A percentile compares a stretch with the other conserved stretches of the same genome.
Conservation (phyloP, 2,113 vertebrate genomes). For the Phrynosoma platyrhinos region DNA sequence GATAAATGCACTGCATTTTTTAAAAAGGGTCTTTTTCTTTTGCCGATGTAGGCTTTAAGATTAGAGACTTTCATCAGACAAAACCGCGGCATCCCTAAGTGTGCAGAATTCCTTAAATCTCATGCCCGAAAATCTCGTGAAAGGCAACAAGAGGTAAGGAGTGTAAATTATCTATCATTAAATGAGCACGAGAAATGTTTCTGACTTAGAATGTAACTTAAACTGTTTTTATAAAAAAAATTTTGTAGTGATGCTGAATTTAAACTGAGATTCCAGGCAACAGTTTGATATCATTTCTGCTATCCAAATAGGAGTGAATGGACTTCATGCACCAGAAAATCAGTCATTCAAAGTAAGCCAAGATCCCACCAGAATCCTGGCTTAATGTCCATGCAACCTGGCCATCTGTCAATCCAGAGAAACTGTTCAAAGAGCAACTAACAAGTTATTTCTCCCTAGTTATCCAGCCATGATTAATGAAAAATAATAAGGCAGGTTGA, state of each 20-base stretch:
- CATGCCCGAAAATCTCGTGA: conserved; percentile 9
- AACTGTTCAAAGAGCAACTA: too few relatives aligned
- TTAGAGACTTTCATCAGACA: conserved; percentile 61
- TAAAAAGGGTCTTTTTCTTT: not conserved
- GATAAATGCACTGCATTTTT: too few relatives aligned
- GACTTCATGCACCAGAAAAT: too few relatives aligned
- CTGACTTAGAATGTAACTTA: conserved; percentile 20
- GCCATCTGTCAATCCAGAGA: too few relatives aligned
- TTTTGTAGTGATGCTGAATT: not conserved
- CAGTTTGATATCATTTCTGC: too few relatives aligned
- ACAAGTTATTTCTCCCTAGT: too few relatives aligned
- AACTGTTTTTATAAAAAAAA: not conserved
- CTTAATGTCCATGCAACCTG: too few relatives aligned
- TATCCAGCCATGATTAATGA: too few relatives aligned
- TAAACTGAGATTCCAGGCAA: not conserved
- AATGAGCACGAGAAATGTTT: conserved; percentile 35
- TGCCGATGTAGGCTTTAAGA: conserved; percentile 51
- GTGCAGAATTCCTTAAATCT: conserved; percentile 7
- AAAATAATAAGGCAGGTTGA: too few relatives aligned
- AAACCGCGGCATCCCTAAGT: conserved; percentile 44
- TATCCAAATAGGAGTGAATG: too few relatives aligned
- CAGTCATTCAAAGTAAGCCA: too few relatives aligned
- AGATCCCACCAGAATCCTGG: too few relatives aligned
- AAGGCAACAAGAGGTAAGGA: conserved; percentile 8
- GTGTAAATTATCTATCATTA: not conserved